phyloP scores from a whole-genome alignment of 1,140 invertebrate species.

The Leucophenga varia region DNA sequence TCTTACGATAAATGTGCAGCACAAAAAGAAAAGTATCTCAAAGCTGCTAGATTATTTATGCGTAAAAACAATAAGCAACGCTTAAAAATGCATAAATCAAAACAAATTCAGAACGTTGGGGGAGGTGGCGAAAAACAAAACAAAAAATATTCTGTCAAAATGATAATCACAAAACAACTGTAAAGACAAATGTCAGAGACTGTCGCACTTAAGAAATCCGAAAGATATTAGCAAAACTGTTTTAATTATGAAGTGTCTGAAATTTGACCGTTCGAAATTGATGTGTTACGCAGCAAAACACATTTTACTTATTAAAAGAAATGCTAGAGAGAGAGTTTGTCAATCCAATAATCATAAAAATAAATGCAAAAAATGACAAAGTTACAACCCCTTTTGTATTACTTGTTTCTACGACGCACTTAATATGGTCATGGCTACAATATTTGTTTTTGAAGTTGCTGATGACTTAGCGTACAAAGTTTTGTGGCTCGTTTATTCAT shows the following conservation, averaged over 20 bases:
- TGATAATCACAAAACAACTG: slow-evolving; percentile 56
- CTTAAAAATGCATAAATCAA: slow-evolving; percentile 56
- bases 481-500: too few relatives aligned
- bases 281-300: slow-evolving; percentile 28
- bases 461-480: background rate
- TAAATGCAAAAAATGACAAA: slow-evolving; percentile 46
- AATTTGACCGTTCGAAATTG: slow-evolving; percentile 1
- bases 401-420: slow-evolving; percentile 35
- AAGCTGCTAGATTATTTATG: slow-evolving; percentile 28
- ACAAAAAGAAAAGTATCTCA: too few relatives aligned
- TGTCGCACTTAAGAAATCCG: slow-evolving; percentile 6
- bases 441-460: too few relatives aligned
- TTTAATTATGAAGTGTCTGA: slow-evolving; percentile 15
- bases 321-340: slow-evolving; percentile 2
- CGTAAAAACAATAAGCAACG: slow-evolving; percentile 54
- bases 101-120: too few relatives aligned
- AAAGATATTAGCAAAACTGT: too few relatives aligned
- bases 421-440: slow-evolving; percentile 9
- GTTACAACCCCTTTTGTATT: slow-evolving; percentile 41
- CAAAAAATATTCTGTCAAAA: slow-evolving; percentile 40
- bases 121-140: slow-evolving; percentile 26
- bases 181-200: slow-evolving; percentile 37
- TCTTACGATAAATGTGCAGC: too few relatives aligned
- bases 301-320: slow-evolving; percentile 46
- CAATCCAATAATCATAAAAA: slow-evolving; percentile 43